phyloP scores from a whole-genome alignment of 2,888 invertebrate genomes.

The Altica lythri region DNA sequence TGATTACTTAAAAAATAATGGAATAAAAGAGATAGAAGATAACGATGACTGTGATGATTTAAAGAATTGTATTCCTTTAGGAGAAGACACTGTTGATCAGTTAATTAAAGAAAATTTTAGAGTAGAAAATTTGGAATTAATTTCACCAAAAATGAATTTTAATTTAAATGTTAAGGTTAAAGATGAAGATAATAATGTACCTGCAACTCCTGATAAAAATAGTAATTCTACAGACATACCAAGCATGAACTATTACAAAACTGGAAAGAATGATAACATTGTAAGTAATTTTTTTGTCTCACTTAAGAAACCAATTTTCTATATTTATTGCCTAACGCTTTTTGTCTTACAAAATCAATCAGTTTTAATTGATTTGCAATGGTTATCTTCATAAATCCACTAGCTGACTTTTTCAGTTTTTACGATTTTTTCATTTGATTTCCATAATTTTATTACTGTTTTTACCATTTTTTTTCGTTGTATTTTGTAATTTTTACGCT shows the following conservation, averaged over 20 bases:
- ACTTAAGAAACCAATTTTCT: too few species aligned
- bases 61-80: slow-evolving; percentile 32
- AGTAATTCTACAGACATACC: too few species aligned
- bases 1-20: slow-evolving; percentile 19
- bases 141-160: slow-evolving; percentile 32
- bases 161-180: slow-evolving; percentile 10
- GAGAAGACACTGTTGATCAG: slow-evolving; percentile 35
- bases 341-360: too few species aligned
- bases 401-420: too few species aligned
- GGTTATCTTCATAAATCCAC: too few species aligned
- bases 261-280: slow-evolving; percentile 20
- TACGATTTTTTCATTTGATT: too few species aligned
- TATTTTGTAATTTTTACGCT: too few species aligned
- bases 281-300: slow-evolving; percentile 20
- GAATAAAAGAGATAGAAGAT: slow-evolving; percentile 3
- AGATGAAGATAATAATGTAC: background rate
- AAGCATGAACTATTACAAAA: slow-evolving; percentile 34
- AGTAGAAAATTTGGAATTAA: slow-evolving; percentile 32
- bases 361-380: too few species aligned
- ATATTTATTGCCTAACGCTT: too few species aligned
- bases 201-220: slow-evolving; percentile 12
- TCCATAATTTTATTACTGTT: too few species aligned
- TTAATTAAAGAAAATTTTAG: slow-evolving; percentile 35
- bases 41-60: slow-evolving; percentile 31
- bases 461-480: too few species aligned